Percentiles rank a stretch among this genome's conserved stretches.
These are phyloP conservation scores for Mycalesis mineus DNA, from an alignment of 2,888 invertebrate genomes.

Conservation along the genomic window DNA sequence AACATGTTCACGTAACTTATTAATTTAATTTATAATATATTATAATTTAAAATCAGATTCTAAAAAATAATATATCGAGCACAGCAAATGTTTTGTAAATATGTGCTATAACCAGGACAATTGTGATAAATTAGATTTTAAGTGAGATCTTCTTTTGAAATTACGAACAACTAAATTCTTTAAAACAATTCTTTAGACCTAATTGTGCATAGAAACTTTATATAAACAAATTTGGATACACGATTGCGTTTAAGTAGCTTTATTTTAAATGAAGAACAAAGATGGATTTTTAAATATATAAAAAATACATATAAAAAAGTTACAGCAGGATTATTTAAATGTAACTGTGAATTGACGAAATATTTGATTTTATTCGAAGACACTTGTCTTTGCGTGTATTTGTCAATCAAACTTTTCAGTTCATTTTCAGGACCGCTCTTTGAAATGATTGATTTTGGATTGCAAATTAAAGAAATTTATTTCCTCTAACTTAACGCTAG, in stretches of 20 bases:
- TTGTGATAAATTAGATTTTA: constrained; percentile 75
- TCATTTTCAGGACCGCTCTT: too few relatives aligned
- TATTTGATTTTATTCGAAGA: too few relatives aligned
- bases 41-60: constrained; percentile 61
- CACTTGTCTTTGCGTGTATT: too few relatives aligned
- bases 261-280: background rate
- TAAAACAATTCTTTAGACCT: constrained; percentile 9
- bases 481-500: too few relatives aligned
- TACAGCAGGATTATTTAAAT: too few relatives aligned
- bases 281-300: too few relatives aligned
- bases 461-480: too few relatives aligned
- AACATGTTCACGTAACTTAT: constrained; percentile 67
- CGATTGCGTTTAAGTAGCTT: background rate
- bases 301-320: too few relatives aligned
- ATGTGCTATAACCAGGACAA: constrained; percentile 69
- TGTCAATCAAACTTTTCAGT: too few relatives aligned
- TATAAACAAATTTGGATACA: constrained; percentile 3
- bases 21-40: constrained; percentile 51
- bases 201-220: background rate
- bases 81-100: constrained; percentile 67
- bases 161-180: constrained; percentile 19
- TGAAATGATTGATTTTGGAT: too few relatives aligned
- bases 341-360: too few relatives aligned
- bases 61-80: constrained; percentile 57
- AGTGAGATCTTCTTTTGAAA: constrained; percentile 42